Evolutionary conservation across 2,113 vertebrate genomes (phyloP).

Genomic region (Climacteris rufus): DNA sequence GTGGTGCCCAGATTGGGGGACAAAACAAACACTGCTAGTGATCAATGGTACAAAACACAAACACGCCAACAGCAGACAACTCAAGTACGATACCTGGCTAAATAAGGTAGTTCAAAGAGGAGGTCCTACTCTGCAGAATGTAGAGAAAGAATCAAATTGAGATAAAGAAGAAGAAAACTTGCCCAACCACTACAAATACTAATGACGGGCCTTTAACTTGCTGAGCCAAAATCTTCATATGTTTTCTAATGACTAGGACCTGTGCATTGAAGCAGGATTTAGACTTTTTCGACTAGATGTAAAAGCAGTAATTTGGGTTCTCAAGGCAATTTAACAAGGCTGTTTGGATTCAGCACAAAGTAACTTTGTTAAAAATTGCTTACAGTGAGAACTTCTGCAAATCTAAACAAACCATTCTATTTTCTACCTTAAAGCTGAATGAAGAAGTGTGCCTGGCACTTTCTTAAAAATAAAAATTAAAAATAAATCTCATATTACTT

Average conservation of each 20-base stretch:
- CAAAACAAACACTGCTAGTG: neutral
- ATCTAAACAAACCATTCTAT: neutral
- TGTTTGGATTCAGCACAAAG: neutral
- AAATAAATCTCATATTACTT: too few relatives aligned
- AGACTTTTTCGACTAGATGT: neutral
- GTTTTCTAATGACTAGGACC: neutral
- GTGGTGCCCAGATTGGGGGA: rapidly evolving
- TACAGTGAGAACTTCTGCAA: neutral
- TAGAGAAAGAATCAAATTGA: neutral
- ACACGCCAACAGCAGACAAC: neutral
- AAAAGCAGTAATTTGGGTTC: neutral
- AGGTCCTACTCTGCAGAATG: neutral
- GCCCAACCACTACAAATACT: neutral
- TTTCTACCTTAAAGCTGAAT: neutral
- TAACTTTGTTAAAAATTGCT: neutral
- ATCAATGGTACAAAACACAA: neutral
- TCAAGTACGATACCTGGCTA: neutral
- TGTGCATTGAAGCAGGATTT: neutral
- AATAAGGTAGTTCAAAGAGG: neutral
- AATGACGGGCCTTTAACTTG: neutral
- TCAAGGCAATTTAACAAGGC: neutral
- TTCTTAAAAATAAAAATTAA: neutral
- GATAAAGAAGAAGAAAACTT: neutral
- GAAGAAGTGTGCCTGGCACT: neutral
- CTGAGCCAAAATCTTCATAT: neutral